Percentiles rank a stretch among this genome's conserved stretches.
Conservation (phyloP, 1,140 invertebrate genomes). For the Hycleus phaleratus region DNA sequence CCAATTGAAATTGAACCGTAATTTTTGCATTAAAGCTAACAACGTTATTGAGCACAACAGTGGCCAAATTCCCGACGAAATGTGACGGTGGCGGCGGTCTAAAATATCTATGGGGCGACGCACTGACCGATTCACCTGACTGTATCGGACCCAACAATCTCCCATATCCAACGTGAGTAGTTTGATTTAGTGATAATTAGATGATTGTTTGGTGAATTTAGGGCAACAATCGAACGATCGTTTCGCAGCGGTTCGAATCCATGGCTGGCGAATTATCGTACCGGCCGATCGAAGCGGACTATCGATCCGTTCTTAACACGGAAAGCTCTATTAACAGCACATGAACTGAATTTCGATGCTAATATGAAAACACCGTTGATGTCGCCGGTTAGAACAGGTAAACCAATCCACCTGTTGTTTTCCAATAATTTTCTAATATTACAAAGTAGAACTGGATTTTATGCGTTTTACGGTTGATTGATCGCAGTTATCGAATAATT, state of each 20-base stretch:
- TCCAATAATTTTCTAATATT: too few relatives aligned
- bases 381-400: slow-evolving; percentile 37
- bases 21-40: too few relatives aligned
- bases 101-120: slow-evolving; percentile 80
- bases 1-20: too few relatives aligned
- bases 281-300: slow-evolving; percentile 51
- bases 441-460: too few relatives aligned
- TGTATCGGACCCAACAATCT: slow-evolving; percentile 72
- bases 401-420: too few relatives aligned
- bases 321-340: slow-evolving; percentile 57
- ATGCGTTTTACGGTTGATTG: too few relatives aligned
- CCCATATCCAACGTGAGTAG: slow-evolving; percentile 71
- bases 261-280: slow-evolving; percentile 53
- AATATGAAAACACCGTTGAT: slow-evolving; percentile 20
- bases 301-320: slow-evolving; percentile 65
- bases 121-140: slow-evolving; percentile 62
- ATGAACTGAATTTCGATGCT: slow-evolving; percentile 48
- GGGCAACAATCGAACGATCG: slow-evolving; percentile 55
- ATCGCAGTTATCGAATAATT: too few relatives aligned
- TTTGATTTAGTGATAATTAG: background rate
- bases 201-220: slow-evolving; percentile 38
- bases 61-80: slow-evolving; percentile 36
- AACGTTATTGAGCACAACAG: slow-evolving; percentile 1
- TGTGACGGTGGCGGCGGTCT: slow-evolving; percentile 53
- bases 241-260: slow-evolving; percentile 45